Base-by-base conservation (phyloP, 2,113 vertebrate genomes). In the Dinomys branickii region DNA sequence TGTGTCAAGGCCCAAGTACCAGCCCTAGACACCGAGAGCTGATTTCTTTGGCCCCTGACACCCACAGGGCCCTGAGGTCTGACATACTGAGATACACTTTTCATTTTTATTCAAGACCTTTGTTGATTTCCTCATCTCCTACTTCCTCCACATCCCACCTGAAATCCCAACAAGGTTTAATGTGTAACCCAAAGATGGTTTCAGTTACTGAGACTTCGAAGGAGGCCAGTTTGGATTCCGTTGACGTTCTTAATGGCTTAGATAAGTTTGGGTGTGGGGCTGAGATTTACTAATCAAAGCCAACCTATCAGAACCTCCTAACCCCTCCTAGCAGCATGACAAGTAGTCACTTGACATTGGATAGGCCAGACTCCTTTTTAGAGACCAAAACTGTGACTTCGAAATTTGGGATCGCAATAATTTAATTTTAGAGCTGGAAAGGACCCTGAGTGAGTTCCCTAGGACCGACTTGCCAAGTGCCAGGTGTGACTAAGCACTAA, bases 111-210 rank as follows among this genome's bases (percentile, higher is more conserved):
- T 82, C 33, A 47, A 93, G 38, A 65, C 65, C 20, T 33, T 67
- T 80, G 85, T 88, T 88, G 50, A 69, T 58, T 91, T 90, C 20
- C 69, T 93, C 94, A 69, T 33, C 56, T 90, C 61, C 69, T 2
- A 61, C 24, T 86, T 88, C 41, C 11, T 77, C 20, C 47, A 52
- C 11, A 73, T 30, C 19, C 50, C 3, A 58, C 4, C 47, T 38
- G 35, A 3, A 3, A 14, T 50, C 20, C 50, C 58, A 94, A 0
- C 19, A 41, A 65, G 63, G 30, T 35, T 94, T 14, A 80, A 58
- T 89, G 26, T 54, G 65, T 96, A 83, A 88, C 41, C 30, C 20
- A 89, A 65, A 85, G 61, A n/a, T 85, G 19, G 24, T 89, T 85
- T 88, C 14, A 38, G 22, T 75, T 91, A 41, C 63, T 69, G n/a